Conservation (phyloP, 1,140 invertebrate species). For the Neuroterus valhalla region DNA sequence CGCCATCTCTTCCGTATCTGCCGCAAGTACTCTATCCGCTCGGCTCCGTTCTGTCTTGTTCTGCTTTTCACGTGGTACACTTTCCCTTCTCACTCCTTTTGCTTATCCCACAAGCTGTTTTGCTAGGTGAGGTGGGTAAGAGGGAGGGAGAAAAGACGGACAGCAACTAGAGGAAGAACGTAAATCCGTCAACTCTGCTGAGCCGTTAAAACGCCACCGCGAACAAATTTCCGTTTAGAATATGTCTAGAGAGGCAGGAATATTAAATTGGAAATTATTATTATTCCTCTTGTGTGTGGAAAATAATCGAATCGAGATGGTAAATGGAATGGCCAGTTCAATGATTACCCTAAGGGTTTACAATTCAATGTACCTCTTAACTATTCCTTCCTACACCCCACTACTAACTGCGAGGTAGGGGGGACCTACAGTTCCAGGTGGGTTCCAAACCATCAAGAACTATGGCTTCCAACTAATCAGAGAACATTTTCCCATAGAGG, state of each 20-base stretch:
- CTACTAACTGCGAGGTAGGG: too few relatives aligned
- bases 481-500: too few relatives aligned
- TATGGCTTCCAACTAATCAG: too few relatives aligned
- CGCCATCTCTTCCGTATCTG: constrained; percentile 49
- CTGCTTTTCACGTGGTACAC: constrained; percentile 12
- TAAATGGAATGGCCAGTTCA: too few relatives aligned
- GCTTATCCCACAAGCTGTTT: background rate
- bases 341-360: too few relatives aligned
- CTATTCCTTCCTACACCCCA: too few relatives aligned
- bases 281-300: too few relatives aligned
- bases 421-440: too few relatives aligned
- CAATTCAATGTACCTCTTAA: too few relatives aligned
- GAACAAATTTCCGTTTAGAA: constrained; percentile 51
- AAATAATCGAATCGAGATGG: too few relatives aligned
- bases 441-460: too few relatives aligned
- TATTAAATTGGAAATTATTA: constrained; percentile 39
- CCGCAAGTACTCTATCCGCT: constrained; percentile 25
- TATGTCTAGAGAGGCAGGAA: constrained; percentile 33
- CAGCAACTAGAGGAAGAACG: constrained; percentile 51
- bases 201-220: constrained; percentile 51
- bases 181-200: constrained; percentile 50
- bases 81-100: background rate
- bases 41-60: constrained; percentile 38
- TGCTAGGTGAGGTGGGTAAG: constrained; percentile 34
- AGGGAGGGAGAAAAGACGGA: constrained; percentile 32